Evolutionary conservation across 2,888 invertebrate species (phyloP).

Genomic region (Teinopalpus imperialis): DNA sequence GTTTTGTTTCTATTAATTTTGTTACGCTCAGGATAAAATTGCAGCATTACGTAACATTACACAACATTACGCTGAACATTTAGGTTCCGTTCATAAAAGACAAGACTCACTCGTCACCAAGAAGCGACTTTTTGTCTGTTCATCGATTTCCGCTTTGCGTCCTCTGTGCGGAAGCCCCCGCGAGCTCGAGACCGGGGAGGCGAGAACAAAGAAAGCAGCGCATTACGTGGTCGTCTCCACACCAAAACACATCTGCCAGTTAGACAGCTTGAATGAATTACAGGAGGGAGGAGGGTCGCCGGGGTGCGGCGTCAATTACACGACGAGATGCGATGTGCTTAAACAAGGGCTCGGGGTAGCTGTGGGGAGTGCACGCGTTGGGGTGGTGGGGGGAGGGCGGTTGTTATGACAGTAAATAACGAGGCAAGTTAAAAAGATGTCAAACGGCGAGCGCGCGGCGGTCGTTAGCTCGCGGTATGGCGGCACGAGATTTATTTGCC

Average conservation of each 20-base stretch:
- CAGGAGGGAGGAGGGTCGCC: constrained; percentile 24
- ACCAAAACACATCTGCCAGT: background rate
- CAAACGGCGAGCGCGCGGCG: constrained; percentile 39
- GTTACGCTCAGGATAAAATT: too few species aligned
- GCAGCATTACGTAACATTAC: too few species aligned
- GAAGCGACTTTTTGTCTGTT: too few species aligned
- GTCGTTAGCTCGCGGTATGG: constrained; percentile 12
- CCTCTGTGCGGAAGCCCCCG: too few species aligned
- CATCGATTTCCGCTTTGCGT: too few species aligned
- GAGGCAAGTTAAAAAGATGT: constrained; percentile 47
- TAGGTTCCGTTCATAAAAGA: too few species aligned
- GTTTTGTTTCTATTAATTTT: too few species aligned
- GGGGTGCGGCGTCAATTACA: constrained; percentile 25
- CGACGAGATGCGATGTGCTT: background rate
- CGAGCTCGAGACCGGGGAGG: background rate
- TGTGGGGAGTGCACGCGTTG: constrained; percentile 12
- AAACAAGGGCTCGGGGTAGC: constrained; percentile 2
- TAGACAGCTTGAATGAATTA: constrained; percentile 21
- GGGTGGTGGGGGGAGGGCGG: constrained; percentile 17
- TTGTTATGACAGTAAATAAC: constrained; percentile 50
- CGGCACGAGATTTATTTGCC: constrained; percentile 6
- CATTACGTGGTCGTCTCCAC: background rate
- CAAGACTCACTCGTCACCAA: too few species aligned
- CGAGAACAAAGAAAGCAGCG: constrained; percentile 1
- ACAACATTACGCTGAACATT: too few species aligned